Conservation (phyloP, 2,888 invertebrate species). For the Athalia circularis region DNA sequence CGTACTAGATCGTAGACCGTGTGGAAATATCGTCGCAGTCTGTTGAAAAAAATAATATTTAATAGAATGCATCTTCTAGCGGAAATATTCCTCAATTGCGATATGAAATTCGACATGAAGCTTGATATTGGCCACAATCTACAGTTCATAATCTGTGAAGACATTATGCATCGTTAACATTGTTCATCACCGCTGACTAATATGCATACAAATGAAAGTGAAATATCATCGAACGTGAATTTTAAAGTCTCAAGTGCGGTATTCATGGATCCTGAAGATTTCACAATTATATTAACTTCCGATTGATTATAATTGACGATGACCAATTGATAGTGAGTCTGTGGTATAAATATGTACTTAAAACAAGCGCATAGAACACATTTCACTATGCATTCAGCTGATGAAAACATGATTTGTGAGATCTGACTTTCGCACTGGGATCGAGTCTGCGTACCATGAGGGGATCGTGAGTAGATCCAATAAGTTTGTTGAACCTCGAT, state of each 20-base stretch:
- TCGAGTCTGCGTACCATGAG: too few relatives aligned
- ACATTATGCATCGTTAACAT: conserved; percentile 1
- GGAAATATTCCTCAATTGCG: background rate
- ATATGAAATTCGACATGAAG: conserved; percentile 1
- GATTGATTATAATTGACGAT: background rate
- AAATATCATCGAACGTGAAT: background rate
- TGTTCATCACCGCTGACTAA: background rate
- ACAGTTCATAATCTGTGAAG: conserved; percentile 10
- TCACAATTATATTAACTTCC: background rate
- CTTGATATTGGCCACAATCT: background rate
- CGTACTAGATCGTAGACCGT: conserved; percentile 4
- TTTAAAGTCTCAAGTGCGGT: background rate
- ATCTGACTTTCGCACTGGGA: conserved; percentile 2
- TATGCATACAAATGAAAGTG: background rate
- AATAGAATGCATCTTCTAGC: background rate
- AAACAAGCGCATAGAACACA: conserved; percentile 16
- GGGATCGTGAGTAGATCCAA: conserved; percentile 3
- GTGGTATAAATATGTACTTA: background rate
- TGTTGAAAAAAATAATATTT: background rate
- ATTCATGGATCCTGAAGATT: background rate
- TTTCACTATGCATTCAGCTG: conserved; percentile 1
- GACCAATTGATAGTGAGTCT: background rate
- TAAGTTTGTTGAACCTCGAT: conserved; percentile 13
- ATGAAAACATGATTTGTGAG: background rate
- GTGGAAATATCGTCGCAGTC: background rate